Percentiles rank a stretch among this genome's conserved stretches.
phyloP scores from a whole-genome alignment of 2,888 invertebrate genomes.

The Odontothrips loti region DNA sequence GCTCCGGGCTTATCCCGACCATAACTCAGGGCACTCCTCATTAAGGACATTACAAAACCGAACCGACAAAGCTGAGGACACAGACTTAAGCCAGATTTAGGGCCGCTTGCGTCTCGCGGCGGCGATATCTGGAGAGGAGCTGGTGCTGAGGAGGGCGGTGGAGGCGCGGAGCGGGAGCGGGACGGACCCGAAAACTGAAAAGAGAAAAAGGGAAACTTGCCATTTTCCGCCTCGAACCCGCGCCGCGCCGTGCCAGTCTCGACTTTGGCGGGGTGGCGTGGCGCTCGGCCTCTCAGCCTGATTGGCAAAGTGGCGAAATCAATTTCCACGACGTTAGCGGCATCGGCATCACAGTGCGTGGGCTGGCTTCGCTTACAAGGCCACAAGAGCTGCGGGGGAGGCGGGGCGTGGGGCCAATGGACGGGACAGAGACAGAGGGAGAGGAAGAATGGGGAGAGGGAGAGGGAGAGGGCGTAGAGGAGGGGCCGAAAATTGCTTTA shows the following conservation, averaged over 20 bases:
- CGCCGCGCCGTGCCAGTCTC: too few species aligned
- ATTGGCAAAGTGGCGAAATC: slow-evolving; percentile 7
- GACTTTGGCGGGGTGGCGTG: too few species aligned
- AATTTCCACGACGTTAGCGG: slow-evolving; percentile 5
- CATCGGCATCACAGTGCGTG: background rate
- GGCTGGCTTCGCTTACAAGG: background rate
- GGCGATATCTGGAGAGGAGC: background rate
- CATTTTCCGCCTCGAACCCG: too few species aligned
- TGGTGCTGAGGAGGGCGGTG: too few species aligned
- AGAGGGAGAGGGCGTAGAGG: background rate
- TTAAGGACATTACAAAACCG: slow-evolving; percentile 20
- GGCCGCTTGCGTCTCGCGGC: background rate
- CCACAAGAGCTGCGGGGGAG: background rate
- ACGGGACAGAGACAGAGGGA: background rate
- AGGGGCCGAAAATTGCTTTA: slow-evolving; percentile 17
- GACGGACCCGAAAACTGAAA: too few species aligned
- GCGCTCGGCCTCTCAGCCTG: background rate
- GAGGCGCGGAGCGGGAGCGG: too few species aligned
- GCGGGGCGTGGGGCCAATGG: background rate
- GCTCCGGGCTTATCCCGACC: background rate
- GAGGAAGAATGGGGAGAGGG: background rate
- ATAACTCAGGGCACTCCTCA: background rate
- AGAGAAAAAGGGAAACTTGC: too few species aligned
- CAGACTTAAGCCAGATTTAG: too few species aligned
- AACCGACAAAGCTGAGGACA: background rate